Evolutionary conservation across 2,113 vertebrate genomes (phyloP).

Genomic region (Tenrec ecaudatus): DNA sequence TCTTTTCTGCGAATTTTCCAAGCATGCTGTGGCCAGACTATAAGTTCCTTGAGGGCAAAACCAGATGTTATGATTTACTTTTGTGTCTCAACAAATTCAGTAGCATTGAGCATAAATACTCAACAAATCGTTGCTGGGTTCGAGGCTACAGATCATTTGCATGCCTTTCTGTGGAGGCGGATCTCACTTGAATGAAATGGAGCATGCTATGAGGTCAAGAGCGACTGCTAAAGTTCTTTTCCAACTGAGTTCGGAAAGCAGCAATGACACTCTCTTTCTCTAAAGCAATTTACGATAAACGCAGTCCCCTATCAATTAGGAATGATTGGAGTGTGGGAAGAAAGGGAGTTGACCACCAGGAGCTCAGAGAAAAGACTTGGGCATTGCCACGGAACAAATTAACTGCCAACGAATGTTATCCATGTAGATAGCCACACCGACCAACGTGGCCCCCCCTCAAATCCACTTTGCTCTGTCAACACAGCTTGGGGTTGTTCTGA

Average conservation of each 20-base stretch:
- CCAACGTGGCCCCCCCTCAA: not conserved
- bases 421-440: conserved; percentile 5
- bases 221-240: conserved; percentile 22
- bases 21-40: conserved; percentile 26
- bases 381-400: not conserved
- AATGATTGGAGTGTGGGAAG: conserved; percentile 2
- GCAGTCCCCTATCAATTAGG: conserved; percentile 44
- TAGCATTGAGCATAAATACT: not conserved
- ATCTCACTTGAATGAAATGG: conserved; percentile 58
- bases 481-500: not conserved
- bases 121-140: conserved; percentile 49
- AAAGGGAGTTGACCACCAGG: not conserved
- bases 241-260: conserved; percentile 44
- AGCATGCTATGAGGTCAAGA: conserved; percentile 31
- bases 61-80: conserved; percentile 51
- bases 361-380: conserved; percentile 20
- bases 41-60: conserved; percentile 59
- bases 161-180: conserved; percentile 14
- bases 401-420: conserved; percentile 59
- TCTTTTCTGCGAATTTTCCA: conserved; percentile 57
- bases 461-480: conserved; percentile 16
- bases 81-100: conserved; percentile 53
- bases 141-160: conserved; percentile 33
- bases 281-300: conserved; percentile 43
- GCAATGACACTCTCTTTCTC: conserved; percentile 26